Base-by-base conservation (phyloP, 2,888 invertebrate genomes). In the Macrophya alboannulata region DNA sequence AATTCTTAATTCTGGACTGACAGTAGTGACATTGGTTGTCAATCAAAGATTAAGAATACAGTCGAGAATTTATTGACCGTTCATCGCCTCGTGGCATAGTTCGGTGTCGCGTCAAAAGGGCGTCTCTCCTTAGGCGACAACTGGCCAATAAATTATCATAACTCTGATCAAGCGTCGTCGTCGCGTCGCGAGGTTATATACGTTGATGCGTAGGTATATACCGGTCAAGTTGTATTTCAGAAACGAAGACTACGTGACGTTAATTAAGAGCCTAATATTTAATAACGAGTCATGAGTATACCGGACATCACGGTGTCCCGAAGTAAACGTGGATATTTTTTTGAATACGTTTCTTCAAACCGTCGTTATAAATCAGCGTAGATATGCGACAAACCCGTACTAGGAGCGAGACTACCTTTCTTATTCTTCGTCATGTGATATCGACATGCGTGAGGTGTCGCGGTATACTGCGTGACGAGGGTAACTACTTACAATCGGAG, bases 391-490 rank as follows among this genome's bases (percentile, higher is more conserved):
- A 31, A 25, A 51, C 51, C 71, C 77, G 31, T 77, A 77, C 77
- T 77, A 55, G 77, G 77, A 55, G 77, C 77, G 55, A 77, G 55
- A 77, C 51, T 55, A 31, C 31, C 25, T 77, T 55, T 77, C 55
- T 77, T 37, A 77, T 77, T 77, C 40, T 51, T 77, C 55, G 31
- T 9, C 77, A 43, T 12, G 62, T 65, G 43, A 65, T 21, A 65
- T 59, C 43, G 81, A 43, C 81, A 65, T 65, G 81, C 81, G 65
- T 81, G 55, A 62, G 45, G 62, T 62, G 81, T 81, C 77, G 77
- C 40, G 59, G 62, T 40, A n/a, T n/a, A 81, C 40, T 81, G 59
- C 81, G 81, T 81, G 81, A 81, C 65, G 45, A 59, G 81, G 62
- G 25, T 40, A 59, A 43, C 31, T 71, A 83, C 68, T 68, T 31